phyloP scores from a whole-genome alignment of 2,797 vertebrate species.

The Fistularia commersonii region DNA sequence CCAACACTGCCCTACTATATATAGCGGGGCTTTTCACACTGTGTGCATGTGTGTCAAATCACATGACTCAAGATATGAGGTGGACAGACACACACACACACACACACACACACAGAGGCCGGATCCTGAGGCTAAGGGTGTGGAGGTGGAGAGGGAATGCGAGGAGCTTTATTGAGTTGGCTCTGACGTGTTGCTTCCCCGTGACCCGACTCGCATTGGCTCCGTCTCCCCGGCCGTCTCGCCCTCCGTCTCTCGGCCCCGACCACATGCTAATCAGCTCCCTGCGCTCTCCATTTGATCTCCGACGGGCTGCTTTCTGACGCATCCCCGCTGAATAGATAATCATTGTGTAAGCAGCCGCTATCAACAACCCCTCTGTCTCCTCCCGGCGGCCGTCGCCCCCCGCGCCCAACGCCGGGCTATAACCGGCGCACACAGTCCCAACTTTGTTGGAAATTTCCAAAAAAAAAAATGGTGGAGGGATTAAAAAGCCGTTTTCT shows the following conservation, averaged over 20 bases:
- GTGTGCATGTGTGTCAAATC: conserved; percentile 64
- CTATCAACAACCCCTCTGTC: conserved; percentile 39
- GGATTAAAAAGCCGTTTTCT: no score
- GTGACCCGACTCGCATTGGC: conserved; percentile 60
- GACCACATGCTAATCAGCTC: conserved; percentile 61
- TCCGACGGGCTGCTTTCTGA: conserved; percentile 38
- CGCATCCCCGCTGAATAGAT: conserved; percentile 46
- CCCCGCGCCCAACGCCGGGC: neutral
- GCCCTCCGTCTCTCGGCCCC: conserved; percentile 46
- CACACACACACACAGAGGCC: conserved; percentile 11
- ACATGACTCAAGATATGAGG: conserved; percentile 69
- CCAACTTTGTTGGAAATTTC: no score
- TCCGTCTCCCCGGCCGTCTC: conserved; percentile 50
- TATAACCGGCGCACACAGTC: neutral
- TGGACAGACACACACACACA: conserved; percentile 32
- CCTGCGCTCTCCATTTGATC: conserved; percentile 56
- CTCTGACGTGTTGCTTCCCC: conserved; percentile 60
- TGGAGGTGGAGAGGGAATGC: conserved; percentile 55
- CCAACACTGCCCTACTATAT: conserved; percentile 69
- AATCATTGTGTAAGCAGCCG: conserved; percentile 44
- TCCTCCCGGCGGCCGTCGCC: neutral
- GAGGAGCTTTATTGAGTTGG: conserved; percentile 57
- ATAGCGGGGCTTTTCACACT: conserved; percentile 67
- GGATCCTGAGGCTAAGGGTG: conserved; percentile 29
- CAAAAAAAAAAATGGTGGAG: no score